Evolutionary conservation across 1,140 invertebrate species (phyloP), one percentile per base, ranked within the genome.

Genomic region (Orchestia grillus): DNA sequence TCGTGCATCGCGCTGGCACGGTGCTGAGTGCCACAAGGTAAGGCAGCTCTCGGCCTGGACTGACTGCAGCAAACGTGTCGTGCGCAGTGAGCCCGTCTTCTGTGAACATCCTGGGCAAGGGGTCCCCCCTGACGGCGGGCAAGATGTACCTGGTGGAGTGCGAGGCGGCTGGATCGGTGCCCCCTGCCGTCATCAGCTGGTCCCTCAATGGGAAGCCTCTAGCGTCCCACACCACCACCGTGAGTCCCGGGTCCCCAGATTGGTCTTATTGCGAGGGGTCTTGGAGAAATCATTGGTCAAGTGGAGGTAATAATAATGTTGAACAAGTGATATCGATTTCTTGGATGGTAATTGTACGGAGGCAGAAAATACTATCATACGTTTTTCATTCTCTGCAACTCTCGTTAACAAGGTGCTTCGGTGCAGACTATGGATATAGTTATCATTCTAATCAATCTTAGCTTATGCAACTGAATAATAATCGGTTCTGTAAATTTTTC

Each of bases 71-170:
- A 53, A 53, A 8, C 19, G 6, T 53, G 47, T 53, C 6, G 47
- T 23, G 57, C 62, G 8, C 97, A 97, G 97, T 97, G 96, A 97
- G 97, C 43, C 97, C 97, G 40, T 95, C 97, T 96, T 97, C 97
- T 95, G 97, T 97, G 87, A 96, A 97, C 92, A 96, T 97, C 40
- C 96, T 97, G 40, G 97, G 97, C 16, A 96, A 97, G 28, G 97
- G 97, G 96, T 96, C 97, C 57, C 97, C 97, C 16, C 96, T 97
- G 44, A 97, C 97, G 41, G 97, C 97, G 16, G 97, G 97, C 15
- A 96, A 96, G 87, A 96, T 97, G 95, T 97, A 97, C 95, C 97
- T 97, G 90, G 97, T 97, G 53, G 97, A 97, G 96, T 97, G 97
- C 96, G 97, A 97, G 96, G 97, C 97, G 77, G 97, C 97, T 23